Evolutionary conservation across 1,140 invertebrate species (phyloP).

Genomic region (Achatina immaculata): DNA sequence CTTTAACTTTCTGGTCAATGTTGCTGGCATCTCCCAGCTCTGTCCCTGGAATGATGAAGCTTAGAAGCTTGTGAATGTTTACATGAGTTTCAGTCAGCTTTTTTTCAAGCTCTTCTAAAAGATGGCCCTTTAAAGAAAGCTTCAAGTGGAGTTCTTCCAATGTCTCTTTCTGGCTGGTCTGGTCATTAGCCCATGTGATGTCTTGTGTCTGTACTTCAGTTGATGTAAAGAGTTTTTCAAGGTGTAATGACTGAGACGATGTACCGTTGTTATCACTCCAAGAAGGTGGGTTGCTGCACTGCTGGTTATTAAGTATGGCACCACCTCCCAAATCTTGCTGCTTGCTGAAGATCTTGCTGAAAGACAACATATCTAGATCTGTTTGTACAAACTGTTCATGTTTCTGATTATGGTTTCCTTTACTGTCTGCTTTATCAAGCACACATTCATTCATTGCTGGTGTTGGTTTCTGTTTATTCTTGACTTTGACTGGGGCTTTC

Average conservation of each 20-base stretch:
- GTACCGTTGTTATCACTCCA: background rate
- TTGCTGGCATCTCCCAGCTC: conserved; percentile 49
- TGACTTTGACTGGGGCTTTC: background rate
- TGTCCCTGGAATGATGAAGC: conserved; percentile 55
- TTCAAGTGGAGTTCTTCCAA: background rate
- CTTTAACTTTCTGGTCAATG: conserved; percentile 54
- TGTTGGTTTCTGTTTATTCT: too few species aligned
- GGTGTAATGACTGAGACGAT: background rate
- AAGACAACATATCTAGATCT: background rate
- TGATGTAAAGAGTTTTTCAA: background rate
- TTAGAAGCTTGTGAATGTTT: conserved; percentile 55
- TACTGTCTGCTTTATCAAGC: background rate
- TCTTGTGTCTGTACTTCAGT: background rate
- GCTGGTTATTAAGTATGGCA: background rate
- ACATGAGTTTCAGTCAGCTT: background rate
- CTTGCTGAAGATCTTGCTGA: background rate
- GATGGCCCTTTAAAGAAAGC: background rate
- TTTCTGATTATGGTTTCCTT: background rate
- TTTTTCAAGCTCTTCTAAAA: background rate
- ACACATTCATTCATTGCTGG: background rate
- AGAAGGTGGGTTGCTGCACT: background rate
- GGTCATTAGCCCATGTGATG: too few species aligned
- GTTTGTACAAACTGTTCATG: background rate
- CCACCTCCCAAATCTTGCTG: background rate
- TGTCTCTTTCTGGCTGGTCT: background rate